Evolutionary conservation across 2,797 vertebrate species (phyloP).

Genomic region (Periophthalmus magnuspinnatus): DNA sequence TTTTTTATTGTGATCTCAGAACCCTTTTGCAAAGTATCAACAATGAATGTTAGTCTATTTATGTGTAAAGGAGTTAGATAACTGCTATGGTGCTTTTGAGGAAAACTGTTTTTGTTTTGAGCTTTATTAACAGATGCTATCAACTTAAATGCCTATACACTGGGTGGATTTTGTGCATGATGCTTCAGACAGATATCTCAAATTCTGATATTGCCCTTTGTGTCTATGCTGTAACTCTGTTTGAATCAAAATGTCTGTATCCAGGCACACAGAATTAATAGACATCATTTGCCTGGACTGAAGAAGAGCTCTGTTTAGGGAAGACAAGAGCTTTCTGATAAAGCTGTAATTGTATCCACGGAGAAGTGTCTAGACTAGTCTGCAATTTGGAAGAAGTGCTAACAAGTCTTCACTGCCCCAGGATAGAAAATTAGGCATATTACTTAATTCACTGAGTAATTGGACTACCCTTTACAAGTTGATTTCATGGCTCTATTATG

Average conservation of each 20-base stretch:
- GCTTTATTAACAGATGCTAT: not conserved
- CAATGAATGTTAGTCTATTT: not conserved
- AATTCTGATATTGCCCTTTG: not conserved
- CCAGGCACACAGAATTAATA: slow-evolving; percentile 24
- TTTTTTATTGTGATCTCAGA: too few species aligned
- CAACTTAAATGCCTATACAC: not conserved
- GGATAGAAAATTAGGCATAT: slow-evolving; percentile 44
- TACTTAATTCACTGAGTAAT: slow-evolving; percentile 29
- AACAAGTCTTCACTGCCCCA: slow-evolving; percentile 34
- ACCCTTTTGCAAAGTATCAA: not conserved
- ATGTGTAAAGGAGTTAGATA: not conserved
- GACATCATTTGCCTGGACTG: slow-evolving; percentile 31
- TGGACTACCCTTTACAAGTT: slow-evolving; percentile 25
- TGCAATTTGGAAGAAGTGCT: slow-evolving; percentile 37
- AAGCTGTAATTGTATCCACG: slow-evolving; percentile 49
- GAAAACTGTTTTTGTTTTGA: not conserved
- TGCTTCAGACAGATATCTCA: slow-evolving; percentile 6
- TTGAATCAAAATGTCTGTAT: slow-evolving; percentile 33
- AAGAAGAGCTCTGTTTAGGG: slow-evolving; percentile 50
- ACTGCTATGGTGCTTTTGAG: not conserved
- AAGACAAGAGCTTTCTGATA: slow-evolving; percentile 55
- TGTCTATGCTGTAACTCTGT: not conserved
- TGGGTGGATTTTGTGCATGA: not conserved
- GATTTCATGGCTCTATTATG: slow-evolving; percentile 11
- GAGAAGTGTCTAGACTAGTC: slow-evolving; percentile 39